Percentiles rank a stretch among this genome's conserved stretches.
Evolutionary conservation across 1,140 invertebrate species (phyloP).

Genomic region (Zaprionus nigranus): DNA sequence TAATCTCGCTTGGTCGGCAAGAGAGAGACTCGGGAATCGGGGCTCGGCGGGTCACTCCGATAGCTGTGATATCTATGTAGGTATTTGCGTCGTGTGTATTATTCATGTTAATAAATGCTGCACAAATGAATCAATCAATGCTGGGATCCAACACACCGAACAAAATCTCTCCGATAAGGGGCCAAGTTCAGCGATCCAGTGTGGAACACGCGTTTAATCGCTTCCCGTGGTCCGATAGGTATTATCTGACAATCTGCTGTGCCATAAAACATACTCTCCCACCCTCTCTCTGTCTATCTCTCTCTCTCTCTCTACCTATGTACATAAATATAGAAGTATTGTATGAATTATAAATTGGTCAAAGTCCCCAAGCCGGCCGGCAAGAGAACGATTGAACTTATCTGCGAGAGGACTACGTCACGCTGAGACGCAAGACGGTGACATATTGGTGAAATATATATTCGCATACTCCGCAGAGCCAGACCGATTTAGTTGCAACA

Average conservation of each 20-base stretch:
- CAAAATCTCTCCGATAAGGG: constrained; percentile 38
- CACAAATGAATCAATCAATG: constrained; percentile 68
- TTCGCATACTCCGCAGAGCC: constrained; percentile 23
- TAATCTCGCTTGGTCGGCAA: neutral
- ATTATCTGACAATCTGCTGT: constrained; percentile 59
- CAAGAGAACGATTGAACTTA: constrained; percentile 61
- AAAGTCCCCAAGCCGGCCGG: constrained; percentile 66
- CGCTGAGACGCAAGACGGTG: constrained; percentile 60
- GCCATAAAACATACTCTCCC: constrained; percentile 10
- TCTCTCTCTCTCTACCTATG: neutral
- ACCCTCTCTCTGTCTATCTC: neutral
- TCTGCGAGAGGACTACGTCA: constrained; percentile 66
- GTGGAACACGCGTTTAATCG: constrained; percentile 43
- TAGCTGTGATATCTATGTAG: constrained; percentile 18
- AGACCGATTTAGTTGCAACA: constrained; percentile 31
- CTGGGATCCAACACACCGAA: neutral
- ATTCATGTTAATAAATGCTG: constrained; percentile 46
- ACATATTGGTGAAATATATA: constrained; percentile 62
- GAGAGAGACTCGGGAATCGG: neutral
- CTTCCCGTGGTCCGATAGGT: constrained; percentile 20
- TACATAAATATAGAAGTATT: constrained; percentile 23
- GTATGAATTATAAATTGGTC: constrained; percentile 42
- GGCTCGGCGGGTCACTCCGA: neutral
- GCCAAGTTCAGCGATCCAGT: constrained; percentile 59
- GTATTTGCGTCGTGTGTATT: neutral